phyloP scores from a whole-genome alignment of 2,113 vertebrate species.

The Candoia aspera region DNA sequence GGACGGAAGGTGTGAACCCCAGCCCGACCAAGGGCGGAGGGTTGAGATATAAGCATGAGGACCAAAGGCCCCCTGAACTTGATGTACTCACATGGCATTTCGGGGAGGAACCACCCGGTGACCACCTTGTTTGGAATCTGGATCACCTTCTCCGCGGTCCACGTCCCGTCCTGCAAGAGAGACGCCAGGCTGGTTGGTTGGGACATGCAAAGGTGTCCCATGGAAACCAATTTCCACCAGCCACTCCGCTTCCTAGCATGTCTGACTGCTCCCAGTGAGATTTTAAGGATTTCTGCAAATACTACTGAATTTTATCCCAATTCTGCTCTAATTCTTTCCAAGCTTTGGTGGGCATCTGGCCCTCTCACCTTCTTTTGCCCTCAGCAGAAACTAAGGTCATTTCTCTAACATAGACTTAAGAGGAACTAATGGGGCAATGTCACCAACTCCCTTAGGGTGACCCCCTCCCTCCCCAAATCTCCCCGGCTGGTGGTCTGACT shows the following conservation, averaged over 20 bases:
- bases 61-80: background rate
- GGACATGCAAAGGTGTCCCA: background rate
- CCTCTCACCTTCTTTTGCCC: background rate
- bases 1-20: background rate
- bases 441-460: too few species aligned
- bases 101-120: conserved; percentile 84
- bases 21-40: background rate
- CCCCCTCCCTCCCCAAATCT: too few species aligned
- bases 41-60: background rate
- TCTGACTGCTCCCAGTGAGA: background rate
- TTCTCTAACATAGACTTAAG: background rate
- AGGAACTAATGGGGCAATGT: background rate
- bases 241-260: background rate
- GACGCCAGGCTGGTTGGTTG: background rate
- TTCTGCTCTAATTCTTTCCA: background rate
- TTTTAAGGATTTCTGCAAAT: background rate
- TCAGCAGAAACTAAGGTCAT: background rate
- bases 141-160: conserved; percentile 89
- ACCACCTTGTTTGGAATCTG: conserved; percentile 88
- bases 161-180: conserved; percentile 79
- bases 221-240: background rate
- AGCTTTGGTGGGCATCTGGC: background rate
- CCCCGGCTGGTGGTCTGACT: too few species aligned
- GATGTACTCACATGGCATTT: conserved; percentile 85
- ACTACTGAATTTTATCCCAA: background rate